Percentiles rank a stretch among this genome's conserved stretches.
Conservation (phyloP, 2,797 vertebrate species). For the Gobio occitaniae region DNA sequence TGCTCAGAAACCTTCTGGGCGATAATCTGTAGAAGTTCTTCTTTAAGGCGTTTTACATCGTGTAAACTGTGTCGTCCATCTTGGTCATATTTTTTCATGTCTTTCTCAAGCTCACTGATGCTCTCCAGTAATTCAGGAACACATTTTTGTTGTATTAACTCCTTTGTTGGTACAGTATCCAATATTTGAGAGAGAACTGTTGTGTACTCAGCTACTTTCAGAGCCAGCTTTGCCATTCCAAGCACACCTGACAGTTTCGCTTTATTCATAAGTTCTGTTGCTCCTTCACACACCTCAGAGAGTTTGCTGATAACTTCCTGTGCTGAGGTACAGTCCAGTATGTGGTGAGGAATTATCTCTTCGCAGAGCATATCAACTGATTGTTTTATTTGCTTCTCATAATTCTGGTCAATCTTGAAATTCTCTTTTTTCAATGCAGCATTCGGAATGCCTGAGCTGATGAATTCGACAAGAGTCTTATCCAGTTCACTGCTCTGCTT, state of each 20-base stretch:
- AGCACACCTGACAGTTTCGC: neutral
- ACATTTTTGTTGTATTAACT: slow-evolving; percentile 27
- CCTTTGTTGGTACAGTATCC: neutral
- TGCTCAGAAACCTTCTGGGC: neutral
- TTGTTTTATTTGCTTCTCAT: slow-evolving; percentile 21
- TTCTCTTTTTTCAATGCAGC: too few relatives aligned
- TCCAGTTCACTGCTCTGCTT: slow-evolving; percentile 11
- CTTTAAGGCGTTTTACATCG: slow-evolving; percentile 47
- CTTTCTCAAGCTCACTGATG: slow-evolving; percentile 17
- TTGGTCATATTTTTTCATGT: slow-evolving; percentile 28
- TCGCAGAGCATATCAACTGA: neutral
- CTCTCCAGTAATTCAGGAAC: slow-evolving; percentile 37
- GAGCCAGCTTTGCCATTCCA: neutral
- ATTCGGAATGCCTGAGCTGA: too few relatives aligned
- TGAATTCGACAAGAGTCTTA: too few relatives aligned
- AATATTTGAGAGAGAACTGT: neutral
- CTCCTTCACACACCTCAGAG: slow-evolving; percentile 22
- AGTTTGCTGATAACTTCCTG: slow-evolving; percentile 23
- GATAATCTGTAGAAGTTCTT: slow-evolving; percentile 10
- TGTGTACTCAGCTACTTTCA: slow-evolving; percentile 8
- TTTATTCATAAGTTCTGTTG: slow-evolving; percentile 22
- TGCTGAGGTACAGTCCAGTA: slow-evolving; percentile 21
- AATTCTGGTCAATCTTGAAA: slow-evolving; percentile 24
- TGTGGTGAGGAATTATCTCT: neutral
- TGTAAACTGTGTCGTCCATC: slow-evolving; percentile 46